Conservation (phyloP, 2,888 invertebrate genomes). For the Clostera curtula region DNA sequence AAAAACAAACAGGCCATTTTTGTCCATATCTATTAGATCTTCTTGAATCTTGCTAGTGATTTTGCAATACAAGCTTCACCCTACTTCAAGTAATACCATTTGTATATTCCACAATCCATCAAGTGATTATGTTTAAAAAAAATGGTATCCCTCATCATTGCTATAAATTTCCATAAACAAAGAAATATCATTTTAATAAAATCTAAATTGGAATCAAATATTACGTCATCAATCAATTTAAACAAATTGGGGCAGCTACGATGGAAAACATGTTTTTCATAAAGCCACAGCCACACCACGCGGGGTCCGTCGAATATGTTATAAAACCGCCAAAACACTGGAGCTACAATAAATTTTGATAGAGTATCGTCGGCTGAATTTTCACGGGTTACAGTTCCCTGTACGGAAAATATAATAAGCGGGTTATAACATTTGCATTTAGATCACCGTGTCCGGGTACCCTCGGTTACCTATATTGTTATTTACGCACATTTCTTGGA, state of each 20-base stretch:
- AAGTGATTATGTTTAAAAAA: no score
- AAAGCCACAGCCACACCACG: constrained; percentile 20
- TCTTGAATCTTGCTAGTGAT: no score
- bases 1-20: no score
- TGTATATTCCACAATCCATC: no score
- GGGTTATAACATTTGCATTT: constrained; percentile 72
- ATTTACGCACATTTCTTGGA: constrained; percentile 52
- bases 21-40: no score
- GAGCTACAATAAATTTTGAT: constrained; percentile 58
- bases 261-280: constrained; percentile 39
- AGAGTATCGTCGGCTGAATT: constrained; percentile 47
- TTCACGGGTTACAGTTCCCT: constrained; percentile 50
- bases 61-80: no score
- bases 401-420: constrained; percentile 67
- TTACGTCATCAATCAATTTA: constrained; percentile 26
- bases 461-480: constrained; percentile 41
- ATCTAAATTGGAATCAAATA: constrained; percentile 13
- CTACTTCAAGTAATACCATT: no score
- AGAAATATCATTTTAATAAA: constrained; percentile 4
- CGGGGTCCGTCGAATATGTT: constrained; percentile 16
- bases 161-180: not conserved
- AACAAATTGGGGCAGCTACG: constrained; percentile 23
- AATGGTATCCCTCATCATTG: no score
- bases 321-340: constrained; percentile 31
- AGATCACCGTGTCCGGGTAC: constrained; percentile 58